Conservation (phyloP, 2,113 vertebrate genomes). For the Megalops atlanticus region DNA sequence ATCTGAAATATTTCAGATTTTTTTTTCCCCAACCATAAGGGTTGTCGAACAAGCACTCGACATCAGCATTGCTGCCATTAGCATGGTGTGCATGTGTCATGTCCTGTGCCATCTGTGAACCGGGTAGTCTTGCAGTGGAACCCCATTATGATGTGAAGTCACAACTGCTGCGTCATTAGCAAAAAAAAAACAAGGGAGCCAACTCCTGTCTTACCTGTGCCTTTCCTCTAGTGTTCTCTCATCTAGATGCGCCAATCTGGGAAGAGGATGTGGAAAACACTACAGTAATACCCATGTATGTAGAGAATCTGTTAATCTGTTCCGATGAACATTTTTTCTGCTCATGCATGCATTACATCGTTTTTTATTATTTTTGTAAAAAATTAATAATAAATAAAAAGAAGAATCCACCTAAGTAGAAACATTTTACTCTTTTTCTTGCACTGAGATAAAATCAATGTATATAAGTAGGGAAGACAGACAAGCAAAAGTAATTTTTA, state of each 20-base stretch:
- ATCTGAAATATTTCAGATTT: slow-evolving; percentile 13
- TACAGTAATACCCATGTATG: slow-evolving; percentile 80
- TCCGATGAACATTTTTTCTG: too few species aligned
- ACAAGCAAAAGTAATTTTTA: too few species aligned
- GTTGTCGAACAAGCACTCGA: slow-evolving; percentile 5
- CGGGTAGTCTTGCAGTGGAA: too few species aligned
- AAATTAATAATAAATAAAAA: slow-evolving; percentile 8
- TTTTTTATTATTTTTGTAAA: slow-evolving; percentile 67
- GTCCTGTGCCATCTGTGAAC: slow-evolving; percentile 73
- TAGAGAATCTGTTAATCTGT: slow-evolving; percentile 86
- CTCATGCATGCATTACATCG: slow-evolving; percentile 88
- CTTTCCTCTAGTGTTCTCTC: slow-evolving; percentile 89
- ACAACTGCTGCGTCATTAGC: slow-evolving; percentile 79
- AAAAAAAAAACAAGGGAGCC: slow-evolving; percentile 54
- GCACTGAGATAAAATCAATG: slow-evolving; percentile 66
- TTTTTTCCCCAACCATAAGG: too few species aligned
- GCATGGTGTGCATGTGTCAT: slow-evolving; percentile 60
- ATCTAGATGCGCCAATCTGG: slow-evolving; percentile 90
- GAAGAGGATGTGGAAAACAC: slow-evolving; percentile 83
- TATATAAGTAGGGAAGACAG: too few species aligned
- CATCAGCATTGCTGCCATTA: slow-evolving; percentile 29
- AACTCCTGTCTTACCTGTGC: slow-evolving; percentile 86
- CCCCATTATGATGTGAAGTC: slow-evolving; percentile 75
- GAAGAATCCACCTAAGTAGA: slow-evolving; percentile 58
- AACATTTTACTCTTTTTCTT: slow-evolving; percentile 74